These are phyloP conservation scores for Zosterops japonicus DNA, from an alignment of 2,113 vertebrate species.

Conservation along the genomic window DNA sequence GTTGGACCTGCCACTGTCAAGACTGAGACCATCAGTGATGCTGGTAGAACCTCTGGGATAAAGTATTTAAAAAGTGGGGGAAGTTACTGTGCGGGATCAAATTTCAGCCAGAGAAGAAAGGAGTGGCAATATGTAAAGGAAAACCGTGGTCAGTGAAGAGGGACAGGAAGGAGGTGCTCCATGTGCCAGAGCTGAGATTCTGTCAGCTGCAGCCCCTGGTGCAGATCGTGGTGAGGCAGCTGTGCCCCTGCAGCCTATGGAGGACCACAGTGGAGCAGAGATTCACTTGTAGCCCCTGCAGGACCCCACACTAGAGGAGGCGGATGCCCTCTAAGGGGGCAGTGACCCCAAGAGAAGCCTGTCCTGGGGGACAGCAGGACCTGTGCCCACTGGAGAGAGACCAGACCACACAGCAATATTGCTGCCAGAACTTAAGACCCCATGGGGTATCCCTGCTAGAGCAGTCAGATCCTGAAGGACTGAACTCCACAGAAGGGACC, in stretches of 20 bases:
- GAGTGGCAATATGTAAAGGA: neutral
- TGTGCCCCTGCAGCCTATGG: neutral
- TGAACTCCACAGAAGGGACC: neutral
- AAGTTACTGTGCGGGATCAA: neutral
- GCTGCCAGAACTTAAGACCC: neutral
- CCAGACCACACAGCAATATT: neutral
- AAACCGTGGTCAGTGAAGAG: neutral
- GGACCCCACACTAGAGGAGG: neutral
- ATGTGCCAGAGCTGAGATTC: fast-evolving
- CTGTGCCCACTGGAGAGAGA: neutral
- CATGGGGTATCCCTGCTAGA: neutral
- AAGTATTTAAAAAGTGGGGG: fast-evolving
- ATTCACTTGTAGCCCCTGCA: neutral
- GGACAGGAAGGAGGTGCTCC: neutral
- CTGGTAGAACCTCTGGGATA: neutral
- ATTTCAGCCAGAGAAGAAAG: neutral
- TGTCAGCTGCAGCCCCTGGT: neutral
- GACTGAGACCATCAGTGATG: neutral
- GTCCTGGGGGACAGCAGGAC: neutral
- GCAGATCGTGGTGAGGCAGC: neutral
- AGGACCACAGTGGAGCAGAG: neutral
- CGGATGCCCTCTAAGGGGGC: neutral
- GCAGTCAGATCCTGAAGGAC: neutral
- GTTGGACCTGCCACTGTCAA: neutral
- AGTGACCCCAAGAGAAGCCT: neutral